Evolutionary conservation across 2,113 vertebrate species (phyloP), one percentile per base, ranked within the genome.

Genomic region (Cottus gobio): DNA sequence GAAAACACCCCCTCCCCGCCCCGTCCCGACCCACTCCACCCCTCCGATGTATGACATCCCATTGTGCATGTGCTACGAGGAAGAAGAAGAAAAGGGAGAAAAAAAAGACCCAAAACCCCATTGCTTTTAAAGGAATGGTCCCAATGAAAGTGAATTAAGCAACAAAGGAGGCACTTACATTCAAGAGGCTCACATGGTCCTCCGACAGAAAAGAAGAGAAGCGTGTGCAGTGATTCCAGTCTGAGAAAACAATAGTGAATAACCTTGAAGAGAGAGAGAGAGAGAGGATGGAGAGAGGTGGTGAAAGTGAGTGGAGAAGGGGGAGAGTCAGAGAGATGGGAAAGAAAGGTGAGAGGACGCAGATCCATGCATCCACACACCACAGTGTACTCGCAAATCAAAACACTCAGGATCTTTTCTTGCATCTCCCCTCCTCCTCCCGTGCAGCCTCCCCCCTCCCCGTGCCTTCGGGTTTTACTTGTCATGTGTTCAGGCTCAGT

Each of bases 91-190:
- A 62, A 22, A n/a, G 2, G 46, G 7, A 13, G 20, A 46, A 64
- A 12, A 75, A 64, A 62, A 79, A 39, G 1, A 71, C 20, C 24
- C 62, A 54, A 67, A 78, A 81, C 62, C 77, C 34, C 46, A 64
- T 56, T 61, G 71, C 87, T n/a, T 85, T 48, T 52, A 75, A 76
- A 85, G 68, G 75, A 78, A 70, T 68, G 84, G 20, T 75, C 64
- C 64, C 63, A 67, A 61, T 84, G 77, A 85, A 86, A 85, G 89
- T 89, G 83, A 90, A 89, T 89, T 87, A 85, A 82, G 71, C 77
- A 90, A 93, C 88, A 94, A 92, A 93, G 74, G 83, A 89, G 79
- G 85, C 80, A 92, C 93, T 94, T 92, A 94, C 93, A 65, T 91
- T 90, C 48, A 87, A 85, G 76, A 90, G 82, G 72, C 79, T 88